Base-by-base conservation (phyloP, 2,888 invertebrate species). In the Agrochola circellaris region DNA sequence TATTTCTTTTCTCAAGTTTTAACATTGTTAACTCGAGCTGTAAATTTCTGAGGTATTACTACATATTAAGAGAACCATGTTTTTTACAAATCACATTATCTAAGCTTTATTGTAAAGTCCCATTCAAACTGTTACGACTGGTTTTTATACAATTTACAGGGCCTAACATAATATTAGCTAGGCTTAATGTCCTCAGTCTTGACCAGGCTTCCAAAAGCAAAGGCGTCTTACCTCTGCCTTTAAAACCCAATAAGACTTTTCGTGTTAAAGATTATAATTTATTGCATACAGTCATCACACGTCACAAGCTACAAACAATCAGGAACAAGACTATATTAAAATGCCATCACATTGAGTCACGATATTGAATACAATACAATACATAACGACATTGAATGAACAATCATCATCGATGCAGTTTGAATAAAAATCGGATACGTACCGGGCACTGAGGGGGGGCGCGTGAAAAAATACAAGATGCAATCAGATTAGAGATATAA, bases 381-480 rank as follows among this genome's bases (percentile, higher is more conserved):
- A 77, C 60, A 77, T 72, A 51, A 69, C 70, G 77, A 85, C 85
- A 86, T 84, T 65, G 76, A 88, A 81, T 74, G 61, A 38, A 74
- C 45, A 65, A 74, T 85, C 78, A 85, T 84, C 81, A 85, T 80
- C 77, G 75, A 77, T 78, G 79, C 80, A 86, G 51, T 62, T 26
- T 74, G 87, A 92, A 93, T 93, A 90, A 71, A 85, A 83, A 90
- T 91, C 84, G 82, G 73, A 88, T 95, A 96, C 95, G 81, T 95
- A 96, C 96, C 95, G 84, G 94, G 92, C 87, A 94, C 95, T 95
- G 92, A 91, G 91, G 88, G 80, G 80, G 80, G 84, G 71, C 73
- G 93, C 93, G 91, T 92, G 93, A 82, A 93, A 94, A 86, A 90
- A 91, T 82, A 90, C 71, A 88, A 87, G 73, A 60, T 72, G 67